Evolutionary conservation across 2,113 vertebrate genomes (phyloP).

Genomic region (Callithrix jacchus): DNA sequence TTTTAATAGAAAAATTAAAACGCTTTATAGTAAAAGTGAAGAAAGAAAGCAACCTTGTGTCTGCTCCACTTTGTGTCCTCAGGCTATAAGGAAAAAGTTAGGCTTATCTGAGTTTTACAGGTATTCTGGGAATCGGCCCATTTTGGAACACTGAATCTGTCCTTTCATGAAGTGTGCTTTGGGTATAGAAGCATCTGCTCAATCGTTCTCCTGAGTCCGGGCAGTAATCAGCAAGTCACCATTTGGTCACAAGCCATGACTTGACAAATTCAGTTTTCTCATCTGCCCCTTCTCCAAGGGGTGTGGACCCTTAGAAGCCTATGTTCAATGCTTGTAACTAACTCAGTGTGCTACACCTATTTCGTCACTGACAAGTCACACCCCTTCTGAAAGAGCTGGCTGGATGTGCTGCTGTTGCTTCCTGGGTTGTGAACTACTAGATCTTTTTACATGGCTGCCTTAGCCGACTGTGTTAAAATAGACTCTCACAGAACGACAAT

Average conservation of each 20-base stretch:
- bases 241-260: slow-evolving; percentile 13
- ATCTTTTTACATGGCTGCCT: not conserved
- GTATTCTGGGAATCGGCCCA: not conserved
- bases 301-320: not conserved
- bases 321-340: not conserved
- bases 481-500: not conserved
- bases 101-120: slow-evolving; percentile 66
- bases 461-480: not conserved
- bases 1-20: not conserved
- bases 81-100: slow-evolving; percentile 21
- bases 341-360: not conserved
- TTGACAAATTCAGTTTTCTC: not conserved
- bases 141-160: not conserved
- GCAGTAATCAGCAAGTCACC: not conserved
- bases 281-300: not conserved
- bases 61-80: slow-evolving; percentile 21
- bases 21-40: not conserved
- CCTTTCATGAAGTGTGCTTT: slow-evolving; percentile 51
- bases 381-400: not conserved
- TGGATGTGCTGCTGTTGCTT: not conserved
- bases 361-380: not conserved
- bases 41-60: not conserved
- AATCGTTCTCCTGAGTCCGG: not conserved
- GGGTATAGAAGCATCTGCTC: not conserved
- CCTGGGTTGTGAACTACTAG: not conserved